These are phyloP conservation scores for Apodemus sylvaticus DNA, from an alignment of 2,113 vertebrate species.

Conservation along the genomic window DNA sequence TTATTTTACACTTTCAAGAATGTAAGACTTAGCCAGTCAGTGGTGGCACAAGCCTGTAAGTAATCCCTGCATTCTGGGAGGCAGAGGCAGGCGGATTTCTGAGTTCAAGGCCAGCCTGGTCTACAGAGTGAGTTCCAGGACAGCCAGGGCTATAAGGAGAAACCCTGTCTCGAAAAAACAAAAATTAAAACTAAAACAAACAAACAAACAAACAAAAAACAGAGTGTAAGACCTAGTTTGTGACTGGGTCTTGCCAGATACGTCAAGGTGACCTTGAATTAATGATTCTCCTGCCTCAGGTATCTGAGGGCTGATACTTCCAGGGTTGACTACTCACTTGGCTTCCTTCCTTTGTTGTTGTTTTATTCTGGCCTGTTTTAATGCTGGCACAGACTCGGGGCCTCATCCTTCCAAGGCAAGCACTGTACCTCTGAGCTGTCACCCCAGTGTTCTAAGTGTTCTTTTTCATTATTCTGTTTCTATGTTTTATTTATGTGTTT, in stretches of 20 bases:
- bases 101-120: no score
- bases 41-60: no score
- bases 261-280: background rate
- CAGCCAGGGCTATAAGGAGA: no score
- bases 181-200: no score
- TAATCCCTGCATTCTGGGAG: no score
- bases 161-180: no score
- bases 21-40: no score
- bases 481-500: background rate
- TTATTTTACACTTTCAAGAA: no score
- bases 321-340: background rate
- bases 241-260: background rate
- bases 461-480: background rate
- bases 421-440: background rate
- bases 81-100: no score
- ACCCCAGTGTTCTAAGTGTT: background rate
- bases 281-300: background rate
- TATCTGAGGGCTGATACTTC: background rate
- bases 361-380: background rate
- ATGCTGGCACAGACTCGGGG: background rate
- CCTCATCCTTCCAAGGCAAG: background rate
- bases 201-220: no score
- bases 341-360: background rate
- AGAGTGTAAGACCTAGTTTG: background rate
- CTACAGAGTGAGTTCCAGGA: no score